Conservation (phyloP, 2,797 vertebrate genomes). For the Girardinus metallicus region DNA sequence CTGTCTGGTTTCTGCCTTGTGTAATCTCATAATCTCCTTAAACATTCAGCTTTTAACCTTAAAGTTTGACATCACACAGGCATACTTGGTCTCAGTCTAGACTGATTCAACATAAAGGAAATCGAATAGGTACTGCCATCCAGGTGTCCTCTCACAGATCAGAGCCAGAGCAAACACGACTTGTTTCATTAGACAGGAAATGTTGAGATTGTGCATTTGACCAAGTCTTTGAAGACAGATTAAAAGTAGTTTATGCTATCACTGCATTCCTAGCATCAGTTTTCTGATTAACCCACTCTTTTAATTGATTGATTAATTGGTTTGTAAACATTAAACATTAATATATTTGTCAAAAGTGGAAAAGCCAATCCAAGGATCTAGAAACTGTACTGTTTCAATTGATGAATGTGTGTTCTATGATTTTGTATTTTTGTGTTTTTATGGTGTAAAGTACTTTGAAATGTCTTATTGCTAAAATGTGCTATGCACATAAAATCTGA, state of each 20-base stretch:
- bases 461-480: too few relatives aligned
- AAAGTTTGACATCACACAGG: slow-evolving; percentile 21
- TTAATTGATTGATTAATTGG: not conserved
- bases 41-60: slow-evolving; percentile 30
- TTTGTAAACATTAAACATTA: not conserved
- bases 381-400: not conserved
- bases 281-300: not conserved
- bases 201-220: not conserved
- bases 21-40: slow-evolving; percentile 34
- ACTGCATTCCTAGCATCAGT: not conserved
- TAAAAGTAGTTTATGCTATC: not conserved
- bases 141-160: not conserved
- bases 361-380: not conserved
- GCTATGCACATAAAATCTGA: too few relatives aligned
- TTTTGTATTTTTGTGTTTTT: too few relatives aligned
- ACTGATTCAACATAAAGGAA: slow-evolving; percentile 1
- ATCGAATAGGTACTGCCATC: not conserved
- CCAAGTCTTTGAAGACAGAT: not conserved
- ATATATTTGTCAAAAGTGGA: not conserved
- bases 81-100: not conserved
- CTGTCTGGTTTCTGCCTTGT: slow-evolving; percentile 4
- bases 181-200: not conserved
- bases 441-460: too few relatives aligned
- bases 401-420: too few relatives aligned
- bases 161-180: not conserved